Evolutionary conservation across 2,888 invertebrate genomes (phyloP).

Genomic region (Cephonodes hylas): DNA sequence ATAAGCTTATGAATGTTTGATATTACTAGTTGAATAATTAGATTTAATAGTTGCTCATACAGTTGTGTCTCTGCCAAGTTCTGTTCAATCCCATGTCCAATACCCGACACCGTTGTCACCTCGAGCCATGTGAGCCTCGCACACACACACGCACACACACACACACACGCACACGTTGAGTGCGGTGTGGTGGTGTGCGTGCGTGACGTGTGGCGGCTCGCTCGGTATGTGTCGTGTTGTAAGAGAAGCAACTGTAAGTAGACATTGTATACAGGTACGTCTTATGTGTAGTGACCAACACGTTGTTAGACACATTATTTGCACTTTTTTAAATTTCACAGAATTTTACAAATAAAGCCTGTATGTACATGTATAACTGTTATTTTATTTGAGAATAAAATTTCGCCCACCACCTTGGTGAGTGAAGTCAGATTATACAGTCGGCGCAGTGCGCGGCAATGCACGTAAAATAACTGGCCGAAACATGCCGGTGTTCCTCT

Average conservation of each 20-base stretch:
- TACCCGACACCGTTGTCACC: neutral
- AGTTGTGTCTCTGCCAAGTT: neutral
- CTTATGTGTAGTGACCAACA: slow-evolving; percentile 27
- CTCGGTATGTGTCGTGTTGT: neutral
- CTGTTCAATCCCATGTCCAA: neutral
- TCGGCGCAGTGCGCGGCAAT: too few species aligned
- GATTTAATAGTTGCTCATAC: slow-evolving; percentile 2
- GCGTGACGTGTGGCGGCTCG: neutral
- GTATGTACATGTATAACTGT: slow-evolving; percentile 31
- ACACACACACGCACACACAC: neutral
- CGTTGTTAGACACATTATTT: slow-evolving; percentile 40
- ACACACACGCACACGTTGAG: neutral
- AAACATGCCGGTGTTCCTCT: too few species aligned
- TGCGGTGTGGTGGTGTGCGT: slow-evolving; percentile 16
- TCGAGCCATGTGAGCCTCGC: too few species aligned
- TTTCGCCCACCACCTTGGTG: too few species aligned
- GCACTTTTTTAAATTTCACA: slow-evolving; percentile 70
- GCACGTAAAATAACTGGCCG: too few species aligned
- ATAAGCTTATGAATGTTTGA: slow-evolving; percentile 54
- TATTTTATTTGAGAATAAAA: neutral
- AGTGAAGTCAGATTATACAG: too few species aligned
- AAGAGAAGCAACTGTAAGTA: neutral
- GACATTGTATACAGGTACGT: slow-evolving; percentile 22
- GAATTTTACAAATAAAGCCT: slow-evolving; percentile 34
- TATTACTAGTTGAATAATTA: slow-evolving; percentile 34